Evolutionary conservation across 2,113 vertebrate species (phyloP), one percentile per base, ranked within the genome.

Genomic region (Dipodomys spectabilis): DNA sequence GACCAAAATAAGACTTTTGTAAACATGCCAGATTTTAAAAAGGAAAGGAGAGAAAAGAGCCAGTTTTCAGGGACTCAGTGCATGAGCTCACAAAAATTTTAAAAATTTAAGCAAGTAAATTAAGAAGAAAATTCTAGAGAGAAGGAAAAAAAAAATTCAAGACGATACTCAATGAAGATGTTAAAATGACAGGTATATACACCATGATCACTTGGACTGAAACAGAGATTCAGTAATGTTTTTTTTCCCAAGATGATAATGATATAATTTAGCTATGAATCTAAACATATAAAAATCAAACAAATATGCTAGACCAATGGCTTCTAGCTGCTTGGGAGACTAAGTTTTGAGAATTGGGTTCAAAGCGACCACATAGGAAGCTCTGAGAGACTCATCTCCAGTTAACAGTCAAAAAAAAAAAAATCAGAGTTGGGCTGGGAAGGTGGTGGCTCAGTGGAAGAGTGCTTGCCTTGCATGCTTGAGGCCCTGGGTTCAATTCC

Each of bases 11-110:
- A 88, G 85, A 62, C 13, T 86, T 60, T 90, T 88, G 91, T 91
- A 94, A 95, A 77, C 25, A 92, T 12, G 6, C 39, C 91, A 90
- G 60, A 84, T 74, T 81, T 57, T 57, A 57, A 57, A 57, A 57
- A 16, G 53, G 53, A 57, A 57, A 57, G 53, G 15, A 57, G 15
- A 83, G 91, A 92, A 73, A 88, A 62, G 35, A 74, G 22, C 12
- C 73, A 49, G 80, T 88, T 96, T 88, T 90, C 27, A 92, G 62
- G 79, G 82, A 90, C n/a, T 39, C 81, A 94, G 49, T 81, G 64
- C 53, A 57, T 83, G 22, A 94, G 45, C 22, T n/a, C 15, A 35
- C 60, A 39, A 95, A 94, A 94, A 49, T 49, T 49, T 49, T 2
- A 11, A 49, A 91, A 95, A 35, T 18, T 57, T 57, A 57, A 91